phyloP scores from a whole-genome alignment of 1,140 invertebrate genomes.

The Brachionus koreanus region DNA sequence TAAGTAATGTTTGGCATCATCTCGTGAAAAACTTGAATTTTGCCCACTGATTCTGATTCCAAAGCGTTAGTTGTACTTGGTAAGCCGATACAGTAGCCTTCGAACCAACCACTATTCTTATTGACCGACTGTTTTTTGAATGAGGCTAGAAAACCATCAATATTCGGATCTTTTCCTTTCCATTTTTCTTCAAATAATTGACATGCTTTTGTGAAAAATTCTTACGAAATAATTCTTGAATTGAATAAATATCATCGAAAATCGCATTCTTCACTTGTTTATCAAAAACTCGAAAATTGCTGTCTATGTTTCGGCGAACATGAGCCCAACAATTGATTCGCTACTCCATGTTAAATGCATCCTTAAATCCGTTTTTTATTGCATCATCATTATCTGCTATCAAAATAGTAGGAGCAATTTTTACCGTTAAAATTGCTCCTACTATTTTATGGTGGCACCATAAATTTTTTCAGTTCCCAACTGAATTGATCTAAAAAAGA shows the following conservation, averaged over 20 bases:
- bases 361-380: not conserved
- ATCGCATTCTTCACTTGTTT: too few relatives aligned
- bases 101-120: too few relatives aligned
- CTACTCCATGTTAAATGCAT: not conserved
- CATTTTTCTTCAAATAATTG: not conserved
- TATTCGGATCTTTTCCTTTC: not conserved
- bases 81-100: not conserved
- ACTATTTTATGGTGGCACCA: too few relatives aligned
- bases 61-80: not conserved
- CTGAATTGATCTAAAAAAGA: not conserved
- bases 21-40: too few relatives aligned
- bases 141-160: not conserved
- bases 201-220: not conserved
- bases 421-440: too few relatives aligned
- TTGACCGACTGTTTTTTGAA: not conserved
- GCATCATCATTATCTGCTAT: not conserved
- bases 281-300: too few relatives aligned
- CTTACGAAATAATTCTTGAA: not conserved
- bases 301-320: not conserved
- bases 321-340: not conserved
- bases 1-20: too few relatives aligned
- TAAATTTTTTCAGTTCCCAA: not conserved
- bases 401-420: not conserved
- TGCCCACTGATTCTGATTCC: too few relatives aligned
- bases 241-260: too few relatives aligned